phyloP scores from a whole-genome alignment of 2,888 invertebrate species.

The Blera fallax region DNA sequence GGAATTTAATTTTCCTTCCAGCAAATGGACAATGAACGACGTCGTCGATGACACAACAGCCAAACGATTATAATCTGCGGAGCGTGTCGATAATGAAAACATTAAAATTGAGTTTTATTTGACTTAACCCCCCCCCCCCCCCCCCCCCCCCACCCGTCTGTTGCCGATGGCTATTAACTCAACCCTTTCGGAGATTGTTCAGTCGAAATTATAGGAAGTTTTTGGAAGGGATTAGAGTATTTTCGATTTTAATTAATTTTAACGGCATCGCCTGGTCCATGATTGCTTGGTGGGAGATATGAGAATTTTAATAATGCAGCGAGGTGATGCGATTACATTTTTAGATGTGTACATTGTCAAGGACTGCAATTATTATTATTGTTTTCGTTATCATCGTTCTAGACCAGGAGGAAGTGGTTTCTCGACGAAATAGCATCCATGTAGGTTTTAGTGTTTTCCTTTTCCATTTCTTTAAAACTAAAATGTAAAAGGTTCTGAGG shows the following conservation, averaged over 20 bases:
- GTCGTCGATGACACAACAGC: slow-evolving; percentile 44
- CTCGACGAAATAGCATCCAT: too few species aligned
- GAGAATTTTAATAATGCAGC: not conserved
- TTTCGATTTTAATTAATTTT: slow-evolving; percentile 66
- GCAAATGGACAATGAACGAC: slow-evolving; percentile 51
- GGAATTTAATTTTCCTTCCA: slow-evolving; percentile 50
- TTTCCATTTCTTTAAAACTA: too few species aligned
- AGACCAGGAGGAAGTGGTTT: too few species aligned
- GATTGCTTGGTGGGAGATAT: not conserved
- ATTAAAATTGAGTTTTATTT: slow-evolving; percentile 72
- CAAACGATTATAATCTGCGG: slow-evolving; percentile 67
- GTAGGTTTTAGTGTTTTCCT: too few species aligned
- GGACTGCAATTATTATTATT: not conserved
- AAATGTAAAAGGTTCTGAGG: too few species aligned
- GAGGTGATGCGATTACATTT: not conserved
- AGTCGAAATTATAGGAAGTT: slow-evolving; percentile 18
- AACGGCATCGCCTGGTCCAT: not conserved
- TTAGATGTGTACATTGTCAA: not conserved
- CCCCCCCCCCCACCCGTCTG: not conserved
- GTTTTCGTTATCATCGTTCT: too few species aligned
- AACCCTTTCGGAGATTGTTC: slow-evolving; percentile 44
- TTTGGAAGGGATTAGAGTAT: slow-evolving; percentile 52
- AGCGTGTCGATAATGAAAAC: slow-evolving; percentile 72
- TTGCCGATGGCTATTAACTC: slow-evolving; percentile 38
- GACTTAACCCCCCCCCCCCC: slow-evolving; percentile 44